Conservation (phyloP, 2,113 vertebrate genomes). For the Indicator maculatus region DNA sequence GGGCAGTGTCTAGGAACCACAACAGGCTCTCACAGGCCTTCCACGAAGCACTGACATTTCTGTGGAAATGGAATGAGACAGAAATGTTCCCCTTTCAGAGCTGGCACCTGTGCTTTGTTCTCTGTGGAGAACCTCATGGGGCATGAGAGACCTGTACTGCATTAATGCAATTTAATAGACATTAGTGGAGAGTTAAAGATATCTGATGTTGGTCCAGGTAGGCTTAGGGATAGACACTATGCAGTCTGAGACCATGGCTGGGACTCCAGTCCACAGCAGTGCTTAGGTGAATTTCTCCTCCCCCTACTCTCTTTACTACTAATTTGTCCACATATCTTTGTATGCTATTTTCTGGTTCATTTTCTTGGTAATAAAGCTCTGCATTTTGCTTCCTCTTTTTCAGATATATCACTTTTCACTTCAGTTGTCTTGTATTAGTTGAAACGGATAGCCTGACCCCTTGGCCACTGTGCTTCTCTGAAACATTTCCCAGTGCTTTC, state of each 20-base stretch:
- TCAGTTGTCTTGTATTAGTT: constrained; percentile 2
- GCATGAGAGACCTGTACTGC: background rate
- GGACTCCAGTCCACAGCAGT: background rate
- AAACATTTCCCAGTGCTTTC: constrained; percentile 39
- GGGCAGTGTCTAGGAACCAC: background rate
- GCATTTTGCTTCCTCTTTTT: constrained; percentile 16
- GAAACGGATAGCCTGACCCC: constrained; percentile 34
- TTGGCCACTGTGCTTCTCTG: constrained; percentile 23
- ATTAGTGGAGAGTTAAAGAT: background rate
- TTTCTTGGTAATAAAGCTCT: background rate
- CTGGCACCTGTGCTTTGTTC: background rate
- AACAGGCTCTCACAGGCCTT: background rate
- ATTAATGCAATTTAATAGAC: background rate
- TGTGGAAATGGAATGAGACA: background rate
- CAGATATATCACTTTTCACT: background rate
- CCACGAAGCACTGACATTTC: background rate
- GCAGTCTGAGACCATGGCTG: background rate
- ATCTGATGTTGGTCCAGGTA: background rate
- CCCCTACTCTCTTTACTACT: background rate
- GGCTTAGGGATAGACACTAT: background rate
- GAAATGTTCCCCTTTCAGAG: background rate
- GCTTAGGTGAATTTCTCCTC: background rate
- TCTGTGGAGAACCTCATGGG: background rate
- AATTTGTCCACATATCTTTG: background rate
- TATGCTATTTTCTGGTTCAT: background rate